These are phyloP conservation scores for Mallateleia sp. DNA, from an alignment of 2,888 invertebrate genomes.

Conservation along the genomic window DNA sequence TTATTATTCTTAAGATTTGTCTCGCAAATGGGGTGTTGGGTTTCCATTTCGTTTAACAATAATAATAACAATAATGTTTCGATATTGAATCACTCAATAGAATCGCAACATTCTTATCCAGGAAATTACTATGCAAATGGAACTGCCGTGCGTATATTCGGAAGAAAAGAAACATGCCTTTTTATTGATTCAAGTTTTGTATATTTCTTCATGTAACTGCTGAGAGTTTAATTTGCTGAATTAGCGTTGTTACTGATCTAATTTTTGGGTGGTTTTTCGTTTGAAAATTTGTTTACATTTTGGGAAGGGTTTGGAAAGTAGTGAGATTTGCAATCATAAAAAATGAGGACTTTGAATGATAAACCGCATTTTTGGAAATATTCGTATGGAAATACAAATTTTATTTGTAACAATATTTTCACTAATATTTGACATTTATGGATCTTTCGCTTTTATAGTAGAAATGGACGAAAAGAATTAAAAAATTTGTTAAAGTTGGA, in stretches of 20 bases:
- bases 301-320: too few species aligned
- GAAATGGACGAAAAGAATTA: too few species aligned
- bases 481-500: too few species aligned
- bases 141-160: neutral
- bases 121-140: constrained; percentile 74
- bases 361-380: too few species aligned
- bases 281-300: too few species aligned
- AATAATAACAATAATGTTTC: constrained; percentile 49
- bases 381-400: too few species aligned
- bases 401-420: too few species aligned
- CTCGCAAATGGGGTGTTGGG: constrained; percentile 30
- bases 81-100: constrained; percentile 74
- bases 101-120: constrained; percentile 49
- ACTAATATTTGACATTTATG: too few species aligned
- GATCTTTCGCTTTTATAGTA: too few species aligned
- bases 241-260: neutral
- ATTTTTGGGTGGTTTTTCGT: too few species aligned
- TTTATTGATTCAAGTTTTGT: constrained; percentile 19
- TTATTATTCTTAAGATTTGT: constrained; percentile 45
- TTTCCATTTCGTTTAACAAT: constrained; percentile 70
- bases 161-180: constrained; percentile 21
- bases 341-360: too few species aligned
- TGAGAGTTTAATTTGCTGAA: constrained; percentile 16
- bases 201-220: constrained; percentile 20
- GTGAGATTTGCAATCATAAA: too few species aligned